Evolutionary conservation across 2,113 vertebrate species (phyloP).

Genomic region (Pongo pygmaeus): DNA sequence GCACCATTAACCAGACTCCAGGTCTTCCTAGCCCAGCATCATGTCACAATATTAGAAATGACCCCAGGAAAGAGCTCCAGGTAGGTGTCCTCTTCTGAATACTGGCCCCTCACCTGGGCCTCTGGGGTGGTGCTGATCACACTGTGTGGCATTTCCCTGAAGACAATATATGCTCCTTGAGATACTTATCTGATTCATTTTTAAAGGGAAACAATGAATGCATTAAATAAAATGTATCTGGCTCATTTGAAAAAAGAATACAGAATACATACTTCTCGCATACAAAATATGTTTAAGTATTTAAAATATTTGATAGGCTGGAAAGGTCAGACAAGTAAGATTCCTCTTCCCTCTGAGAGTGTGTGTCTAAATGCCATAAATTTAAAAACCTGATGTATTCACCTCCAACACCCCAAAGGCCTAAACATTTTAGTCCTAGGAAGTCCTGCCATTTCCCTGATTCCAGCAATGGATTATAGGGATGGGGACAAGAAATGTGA

Average conservation of each 20-base stretch:
- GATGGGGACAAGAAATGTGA: background rate
- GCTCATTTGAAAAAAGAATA: background rate
- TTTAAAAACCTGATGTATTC: background rate
- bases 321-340: background rate
- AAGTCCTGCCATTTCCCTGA: background rate
- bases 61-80: background rate
- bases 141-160: background rate
- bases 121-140: background rate
- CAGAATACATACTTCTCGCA: too few species aligned
- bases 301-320: too few species aligned
- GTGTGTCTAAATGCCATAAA: background rate
- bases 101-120: accelerated
- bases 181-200: background rate
- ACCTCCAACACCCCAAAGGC: background rate
- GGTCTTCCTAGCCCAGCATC: accelerated
- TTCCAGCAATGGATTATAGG: too few species aligned
- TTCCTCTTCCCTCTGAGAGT: background rate
- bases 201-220: background rate
- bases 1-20: background rate
- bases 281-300: background rate
- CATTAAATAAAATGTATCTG: background rate
- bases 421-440: background rate
- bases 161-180: background rate
- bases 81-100: accelerated
- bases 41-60: too few species aligned